phyloP scores from a whole-genome alignment of 23 tunicate species.

The Phallusia fumigata region DNA sequence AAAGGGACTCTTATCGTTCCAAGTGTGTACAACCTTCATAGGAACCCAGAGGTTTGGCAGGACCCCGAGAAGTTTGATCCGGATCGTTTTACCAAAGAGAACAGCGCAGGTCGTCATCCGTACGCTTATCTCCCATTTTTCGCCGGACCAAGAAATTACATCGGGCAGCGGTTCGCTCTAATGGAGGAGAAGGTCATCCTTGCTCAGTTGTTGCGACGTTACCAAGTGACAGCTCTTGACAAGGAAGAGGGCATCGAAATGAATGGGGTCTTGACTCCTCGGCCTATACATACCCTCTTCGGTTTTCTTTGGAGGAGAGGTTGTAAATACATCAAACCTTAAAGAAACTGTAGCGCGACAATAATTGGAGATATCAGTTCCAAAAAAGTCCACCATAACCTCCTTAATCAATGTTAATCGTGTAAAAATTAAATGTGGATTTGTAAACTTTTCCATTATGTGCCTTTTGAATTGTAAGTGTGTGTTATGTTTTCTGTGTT shows the following conservation, averaged over 20 bases:
- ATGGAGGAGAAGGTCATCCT: conserved; percentile 52
- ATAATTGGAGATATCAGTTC: too few relatives aligned
- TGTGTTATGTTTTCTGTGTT: too few relatives aligned
- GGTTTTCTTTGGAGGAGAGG: neutral
- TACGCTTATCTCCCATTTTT: conserved; percentile 54
- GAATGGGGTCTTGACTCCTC: conserved; percentile 17
- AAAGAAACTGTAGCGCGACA: too few relatives aligned
- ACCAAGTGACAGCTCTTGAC: conserved; percentile 8
- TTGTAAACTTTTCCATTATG: too few relatives aligned
- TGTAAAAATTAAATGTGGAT: too few relatives aligned
- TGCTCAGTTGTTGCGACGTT: too few relatives aligned
- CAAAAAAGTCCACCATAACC: too few relatives aligned
- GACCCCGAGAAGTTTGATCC: conserved; percentile 50
- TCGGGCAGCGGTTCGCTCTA: conserved; percentile 74
- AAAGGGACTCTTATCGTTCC: conserved; percentile 16
- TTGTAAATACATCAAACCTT: neutral
- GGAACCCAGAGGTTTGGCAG: conserved; percentile 26
- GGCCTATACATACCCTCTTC: conserved; percentile 3
- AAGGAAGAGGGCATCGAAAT: conserved; percentile 18
- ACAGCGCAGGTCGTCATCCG: too few relatives aligned
- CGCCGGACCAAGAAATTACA: conserved; percentile 62
- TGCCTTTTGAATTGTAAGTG: too few relatives aligned
- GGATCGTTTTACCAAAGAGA: too few relatives aligned
- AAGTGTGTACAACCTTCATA: conserved; percentile 7
- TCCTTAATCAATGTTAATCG: too few relatives aligned